These are phyloP conservation scores for Pseudomugil gertrudae DNA, from an alignment of 2,797 vertebrate genomes.

Conservation along the genomic window DNA sequence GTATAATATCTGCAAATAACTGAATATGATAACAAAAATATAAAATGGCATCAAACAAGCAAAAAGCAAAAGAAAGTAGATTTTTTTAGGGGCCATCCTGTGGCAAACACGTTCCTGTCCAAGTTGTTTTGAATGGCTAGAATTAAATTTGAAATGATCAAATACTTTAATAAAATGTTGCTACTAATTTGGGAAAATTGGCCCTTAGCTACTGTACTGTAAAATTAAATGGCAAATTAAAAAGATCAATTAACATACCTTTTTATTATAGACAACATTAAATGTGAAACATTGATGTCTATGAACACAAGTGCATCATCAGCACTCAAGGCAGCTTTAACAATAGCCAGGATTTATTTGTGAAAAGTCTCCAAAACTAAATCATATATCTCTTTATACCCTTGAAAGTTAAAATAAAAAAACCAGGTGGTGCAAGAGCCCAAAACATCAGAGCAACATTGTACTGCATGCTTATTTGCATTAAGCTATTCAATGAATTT, in stretches of 20 bases:
- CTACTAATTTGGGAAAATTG: constrained; percentile 15
- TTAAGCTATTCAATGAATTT: constrained; percentile 31
- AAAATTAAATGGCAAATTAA: constrained; percentile 28
- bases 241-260: background rate
- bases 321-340: constrained; percentile 31
- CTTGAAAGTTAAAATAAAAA: constrained; percentile 28
- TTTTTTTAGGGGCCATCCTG: background rate
- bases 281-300: constrained; percentile 48
- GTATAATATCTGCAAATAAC: too few species aligned
- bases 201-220: constrained; percentile 10
- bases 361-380: constrained; percentile 22
- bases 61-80: background rate
- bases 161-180: background rate
- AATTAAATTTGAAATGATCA: background rate
- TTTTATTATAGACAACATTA: constrained; percentile 29
- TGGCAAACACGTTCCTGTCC: background rate
- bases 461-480: constrained; percentile 15
- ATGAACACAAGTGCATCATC: constrained; percentile 38
- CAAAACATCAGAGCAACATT: constrained; percentile 17
- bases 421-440: constrained; percentile 25
- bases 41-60: background rate
- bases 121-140: background rate
- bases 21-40: background rate
- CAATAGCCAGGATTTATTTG: constrained; percentile 34
- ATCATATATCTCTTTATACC: constrained; percentile 1